These are phyloP conservation scores for Rhadinocentrus ornatus DNA, from an alignment of 2,797 vertebrate genomes.

Conservation along the genomic window DNA sequence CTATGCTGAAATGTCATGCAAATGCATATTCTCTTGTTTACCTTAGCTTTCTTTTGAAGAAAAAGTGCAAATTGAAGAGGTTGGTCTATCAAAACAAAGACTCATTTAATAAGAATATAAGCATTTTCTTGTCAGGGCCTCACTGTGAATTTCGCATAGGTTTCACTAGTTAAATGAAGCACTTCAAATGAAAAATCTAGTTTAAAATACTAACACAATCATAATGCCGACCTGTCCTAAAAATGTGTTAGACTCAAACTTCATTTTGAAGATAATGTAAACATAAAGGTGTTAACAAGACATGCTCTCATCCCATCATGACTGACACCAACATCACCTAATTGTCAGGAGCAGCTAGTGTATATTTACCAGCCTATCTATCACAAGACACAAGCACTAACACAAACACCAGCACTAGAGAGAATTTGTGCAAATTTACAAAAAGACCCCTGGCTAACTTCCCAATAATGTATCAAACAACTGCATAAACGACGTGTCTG, in stretches of 20 bases:
- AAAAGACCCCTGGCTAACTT: slow-evolving; percentile 32
- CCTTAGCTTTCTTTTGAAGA: no score
- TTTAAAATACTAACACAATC: background rate
- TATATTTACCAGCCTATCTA: slow-evolving; percentile 37
- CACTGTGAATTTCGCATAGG: background rate
- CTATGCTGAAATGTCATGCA: no score
- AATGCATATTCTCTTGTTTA: no score
- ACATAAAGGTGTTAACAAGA: slow-evolving; percentile 10
- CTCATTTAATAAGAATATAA: no score
- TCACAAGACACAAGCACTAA: slow-evolving; percentile 16
- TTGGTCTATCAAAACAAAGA: no score
- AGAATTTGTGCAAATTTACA: slow-evolving; percentile 49
- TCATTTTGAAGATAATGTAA: background rate
- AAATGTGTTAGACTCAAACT: background rate
- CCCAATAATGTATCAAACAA: slow-evolving; percentile 32
- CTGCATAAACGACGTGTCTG: slow-evolving; percentile 37
- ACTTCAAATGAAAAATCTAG: background rate
- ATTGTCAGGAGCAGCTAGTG: slow-evolving; percentile 72
- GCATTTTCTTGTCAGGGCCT: background rate
- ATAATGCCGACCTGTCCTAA: background rate
- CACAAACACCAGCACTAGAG: slow-evolving; percentile 20
- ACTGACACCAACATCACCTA: slow-evolving; percentile 56
- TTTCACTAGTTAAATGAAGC: background rate
- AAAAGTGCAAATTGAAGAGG: no score
- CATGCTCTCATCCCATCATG: slow-evolving; percentile 8